Conservation (phyloP, 2,113 vertebrate species). For the Plecturocebus donacophilus region DNA sequence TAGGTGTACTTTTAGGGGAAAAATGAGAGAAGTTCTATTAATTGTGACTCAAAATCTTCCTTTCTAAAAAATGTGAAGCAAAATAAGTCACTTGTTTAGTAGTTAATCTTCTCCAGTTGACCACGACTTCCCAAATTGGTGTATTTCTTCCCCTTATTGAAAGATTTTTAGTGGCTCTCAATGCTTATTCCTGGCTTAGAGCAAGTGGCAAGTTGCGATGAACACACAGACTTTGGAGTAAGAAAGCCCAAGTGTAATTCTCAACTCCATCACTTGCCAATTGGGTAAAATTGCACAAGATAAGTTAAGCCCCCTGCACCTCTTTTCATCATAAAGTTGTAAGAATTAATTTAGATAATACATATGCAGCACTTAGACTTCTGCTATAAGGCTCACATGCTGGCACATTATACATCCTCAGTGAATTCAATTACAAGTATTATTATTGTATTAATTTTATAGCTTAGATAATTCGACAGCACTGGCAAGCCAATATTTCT, state of each 20-base stretch:
- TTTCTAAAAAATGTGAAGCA: neutral
- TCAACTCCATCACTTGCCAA: neutral
- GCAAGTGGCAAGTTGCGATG: neutral
- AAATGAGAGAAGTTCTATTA: neutral
- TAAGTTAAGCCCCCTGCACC: neutral
- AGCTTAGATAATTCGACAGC: neutral
- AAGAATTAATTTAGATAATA: neutral
- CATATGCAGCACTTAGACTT: neutral
- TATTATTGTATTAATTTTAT: slow-evolving; percentile 10
- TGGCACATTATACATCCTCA: neutral
- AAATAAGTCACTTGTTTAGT: neutral
- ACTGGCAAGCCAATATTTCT: neutral
- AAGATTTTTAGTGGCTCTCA: neutral
- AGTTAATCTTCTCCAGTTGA: neutral
- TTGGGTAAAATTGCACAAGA: neutral
- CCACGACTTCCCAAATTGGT: neutral
- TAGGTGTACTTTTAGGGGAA: neutral
- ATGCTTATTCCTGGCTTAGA: neutral
- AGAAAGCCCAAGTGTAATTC: neutral
- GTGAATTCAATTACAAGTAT: neutral
- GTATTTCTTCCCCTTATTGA: neutral
- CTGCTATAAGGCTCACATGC: neutral
- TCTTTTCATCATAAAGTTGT: neutral
- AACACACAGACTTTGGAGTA: neutral
- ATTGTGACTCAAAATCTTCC: neutral